phyloP scores from a whole-genome alignment of 2,113 vertebrate genomes.

The Gallinago jamesoni region DNA sequence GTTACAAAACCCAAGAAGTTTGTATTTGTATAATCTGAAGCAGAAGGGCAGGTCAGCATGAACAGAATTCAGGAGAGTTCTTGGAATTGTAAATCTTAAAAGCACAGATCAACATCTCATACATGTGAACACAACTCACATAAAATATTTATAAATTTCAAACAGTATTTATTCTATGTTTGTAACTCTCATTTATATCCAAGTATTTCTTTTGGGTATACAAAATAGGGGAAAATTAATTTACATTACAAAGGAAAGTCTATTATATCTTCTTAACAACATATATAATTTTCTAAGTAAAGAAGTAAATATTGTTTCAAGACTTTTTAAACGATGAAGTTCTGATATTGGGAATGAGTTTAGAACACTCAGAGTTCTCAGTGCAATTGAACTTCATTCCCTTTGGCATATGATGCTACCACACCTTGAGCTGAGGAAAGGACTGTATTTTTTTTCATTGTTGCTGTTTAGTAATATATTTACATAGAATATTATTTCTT shows the following conservation, averaged over 20 bases:
- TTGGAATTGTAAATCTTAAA: not conserved
- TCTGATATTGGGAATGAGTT: not conserved
- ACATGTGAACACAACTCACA: not conserved
- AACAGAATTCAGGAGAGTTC: not conserved
- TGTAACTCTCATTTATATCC: not conserved
- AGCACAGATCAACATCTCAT: not conserved
- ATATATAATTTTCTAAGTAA: not conserved
- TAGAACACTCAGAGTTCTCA: not conserved
- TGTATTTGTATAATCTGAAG: not conserved
- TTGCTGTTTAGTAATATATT: not conserved
- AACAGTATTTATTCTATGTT: not conserved
- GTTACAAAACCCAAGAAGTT: not conserved
- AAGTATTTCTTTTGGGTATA: not conserved
- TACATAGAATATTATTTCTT: not conserved
- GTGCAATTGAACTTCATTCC: not conserved
- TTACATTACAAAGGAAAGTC: not conserved
- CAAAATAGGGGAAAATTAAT: not conserved
- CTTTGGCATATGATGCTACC: not conserved
- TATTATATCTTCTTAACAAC: not conserved
- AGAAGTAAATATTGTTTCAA: not conserved
- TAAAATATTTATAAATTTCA: not conserved
- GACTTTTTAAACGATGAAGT: not conserved
- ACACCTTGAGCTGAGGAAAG: not conserved
- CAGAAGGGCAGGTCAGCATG: not conserved
- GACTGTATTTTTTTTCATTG: not conserved